These are phyloP conservation scores for Phenganax subtilis DNA, from an alignment of 92 coral and sea anemone species.

Conservation along the genomic window DNA sequence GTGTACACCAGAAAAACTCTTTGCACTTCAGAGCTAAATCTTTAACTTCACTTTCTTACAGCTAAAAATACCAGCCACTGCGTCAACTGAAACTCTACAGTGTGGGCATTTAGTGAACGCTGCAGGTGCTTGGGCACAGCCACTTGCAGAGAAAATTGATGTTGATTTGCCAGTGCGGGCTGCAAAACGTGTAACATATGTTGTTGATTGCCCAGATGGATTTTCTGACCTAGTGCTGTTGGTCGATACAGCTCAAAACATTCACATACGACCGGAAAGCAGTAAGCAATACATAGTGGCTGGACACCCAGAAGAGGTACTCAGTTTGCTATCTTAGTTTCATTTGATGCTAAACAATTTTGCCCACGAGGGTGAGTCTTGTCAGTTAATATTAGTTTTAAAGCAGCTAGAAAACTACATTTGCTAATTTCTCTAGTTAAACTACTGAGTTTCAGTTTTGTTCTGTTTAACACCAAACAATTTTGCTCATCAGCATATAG, in stretches of 20 bases:
- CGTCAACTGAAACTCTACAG: constrained; percentile 41
- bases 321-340: neutral
- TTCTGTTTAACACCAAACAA: too few species aligned
- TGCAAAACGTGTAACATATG: constrained; percentile 71
- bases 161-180: constrained; percentile 65
- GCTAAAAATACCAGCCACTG: constrained; percentile 44
- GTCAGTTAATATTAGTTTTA: too few species aligned
- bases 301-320: constrained; percentile 50
- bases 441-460: too few species aligned
- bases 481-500: too few species aligned
- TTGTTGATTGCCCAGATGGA: constrained; percentile 72
- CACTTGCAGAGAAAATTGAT: constrained; percentile 61
- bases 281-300: constrained; percentile 45
- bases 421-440: too few species aligned
- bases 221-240: constrained; percentile 55
- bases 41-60: constrained; percentile 7
- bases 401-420: too few species aligned
- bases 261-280: constrained; percentile 67
- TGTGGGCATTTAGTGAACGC: constrained; percentile 71
- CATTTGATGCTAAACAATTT: neutral
- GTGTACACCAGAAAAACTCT: too few species aligned
- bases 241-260: constrained; percentile 56
- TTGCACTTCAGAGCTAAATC: neutral
- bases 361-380: neutral
- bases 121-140: constrained; percentile 78